These are phyloP conservation scores for Coreoperca whiteheadi DNA, from an alignment of 2,113 vertebrate species.

Conservation along the genomic window DNA sequence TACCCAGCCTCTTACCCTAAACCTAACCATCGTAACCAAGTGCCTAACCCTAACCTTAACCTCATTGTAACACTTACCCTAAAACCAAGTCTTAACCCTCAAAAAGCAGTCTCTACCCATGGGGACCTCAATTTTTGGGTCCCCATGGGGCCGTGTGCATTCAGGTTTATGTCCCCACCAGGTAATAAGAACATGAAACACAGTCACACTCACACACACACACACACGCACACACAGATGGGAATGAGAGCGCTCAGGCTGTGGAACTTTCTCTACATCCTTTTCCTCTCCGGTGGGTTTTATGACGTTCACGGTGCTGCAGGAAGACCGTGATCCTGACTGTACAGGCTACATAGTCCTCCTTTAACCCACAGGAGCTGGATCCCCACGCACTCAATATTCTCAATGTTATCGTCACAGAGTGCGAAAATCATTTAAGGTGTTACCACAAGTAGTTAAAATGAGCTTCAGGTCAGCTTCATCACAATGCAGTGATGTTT, in stretches of 20 bases:
- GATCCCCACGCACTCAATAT: not conserved
- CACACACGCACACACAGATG: constrained; percentile 10
- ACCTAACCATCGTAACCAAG: too few species aligned
- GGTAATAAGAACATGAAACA: too few species aligned
- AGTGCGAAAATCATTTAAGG: constrained; percentile 15
- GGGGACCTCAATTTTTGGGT: too few species aligned
- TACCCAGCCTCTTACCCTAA: too few species aligned
- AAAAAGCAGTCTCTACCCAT: too few species aligned
- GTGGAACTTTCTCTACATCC: constrained; percentile 73
- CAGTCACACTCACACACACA: constrained; percentile 22
- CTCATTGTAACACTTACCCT: too few species aligned
- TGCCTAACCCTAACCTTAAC: too few species aligned
- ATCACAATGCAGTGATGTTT: not conserved
- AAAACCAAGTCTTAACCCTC: too few species aligned
- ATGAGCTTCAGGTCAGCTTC: not conserved
- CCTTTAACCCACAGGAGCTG: not conserved
- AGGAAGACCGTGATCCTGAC: constrained; percentile 41
- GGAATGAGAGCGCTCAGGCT: constrained; percentile 37
- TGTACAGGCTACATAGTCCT: constrained; percentile 40
- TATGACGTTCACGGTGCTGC: constrained; percentile 46
- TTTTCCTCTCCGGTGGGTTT: constrained; percentile 66
- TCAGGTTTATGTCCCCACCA: too few species aligned
- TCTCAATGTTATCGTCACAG: not conserved
- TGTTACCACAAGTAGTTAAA: not conserved
- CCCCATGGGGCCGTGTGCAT: too few species aligned